Base-by-base conservation (phyloP, 2,797 vertebrate genomes). In the Poliocrania exsul region DNA sequence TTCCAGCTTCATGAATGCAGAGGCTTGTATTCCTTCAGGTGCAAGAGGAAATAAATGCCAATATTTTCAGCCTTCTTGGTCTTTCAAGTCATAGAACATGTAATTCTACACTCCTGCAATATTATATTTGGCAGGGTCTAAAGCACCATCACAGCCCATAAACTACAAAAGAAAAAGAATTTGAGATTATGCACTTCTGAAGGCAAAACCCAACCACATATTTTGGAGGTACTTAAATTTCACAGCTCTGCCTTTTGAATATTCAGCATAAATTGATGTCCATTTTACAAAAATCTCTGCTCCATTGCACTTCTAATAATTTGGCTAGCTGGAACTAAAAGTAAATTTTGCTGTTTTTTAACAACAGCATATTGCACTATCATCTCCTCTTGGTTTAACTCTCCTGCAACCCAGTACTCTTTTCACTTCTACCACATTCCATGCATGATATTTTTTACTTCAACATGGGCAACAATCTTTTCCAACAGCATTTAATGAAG, bases 81-180 rank as follows among this genome's bases (percentile, higher is more conserved):
- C 60, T 95, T 96, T 91, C 70, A 91, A 69, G 38, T 56, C 60
- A 75, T 16, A 64, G 89, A 91, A 77, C 37, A 66, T 42, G 65
- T 40, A 92, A 85, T 67, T 77, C 74, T 75, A 62, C 42, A 38
- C 75, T 92, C 60, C 64, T 90, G 73, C 29, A 86, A 92, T 66
- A 88, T 83, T 91, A 44, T 67, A 85, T 82, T 72, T 96, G 86
- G 90, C 88, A 92, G 88, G n/a, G 65, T 69, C 84, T 85, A 77
- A 82, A 93, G 70, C 78, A 92, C 62, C 62, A 88, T 86, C 60
- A 77, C 38, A 89, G 64, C 38, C 60, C 56, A 49, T 78, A 85
- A 95, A 77, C 51, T 70, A 93, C 65, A 73, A 71, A 95, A 81
- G 77, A 40, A 95, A 88, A 90, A 65, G 31, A 92, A 86, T 71